A percentile compares a stretch with the other conserved stretches of the same genome.
Conservation (phyloP, 2,888 invertebrate species). For the Mimachlamys varia region DNA sequence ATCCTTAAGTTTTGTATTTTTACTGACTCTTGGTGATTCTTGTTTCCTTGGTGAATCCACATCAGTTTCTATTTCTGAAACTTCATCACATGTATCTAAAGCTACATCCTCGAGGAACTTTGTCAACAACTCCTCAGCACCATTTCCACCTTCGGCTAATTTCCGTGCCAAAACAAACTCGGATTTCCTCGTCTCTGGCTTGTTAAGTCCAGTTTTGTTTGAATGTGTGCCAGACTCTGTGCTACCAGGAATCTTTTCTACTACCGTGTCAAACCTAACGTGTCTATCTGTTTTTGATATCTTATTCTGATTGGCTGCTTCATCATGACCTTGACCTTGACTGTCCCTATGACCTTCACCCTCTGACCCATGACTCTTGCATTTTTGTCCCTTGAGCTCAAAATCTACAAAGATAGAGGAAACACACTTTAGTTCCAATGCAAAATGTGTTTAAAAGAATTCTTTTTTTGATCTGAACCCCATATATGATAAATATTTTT, state of each 20-base stretch:
- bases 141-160: neutral
- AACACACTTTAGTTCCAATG: conserved; percentile 20
- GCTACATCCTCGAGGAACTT: conserved; percentile 40
- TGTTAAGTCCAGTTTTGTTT: neutral
- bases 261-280: neutral
- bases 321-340: conserved; percentile 19
- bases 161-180: neutral
- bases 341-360: conserved; percentile 13
- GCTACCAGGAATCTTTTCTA: conserved; percentile 7
- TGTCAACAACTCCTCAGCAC: neutral
- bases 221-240: neutral
- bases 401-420: conserved; percentile 25
- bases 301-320: conserved; percentile 3
- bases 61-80: conserved; percentile 54
- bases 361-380: conserved; percentile 16
- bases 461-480: neutral
- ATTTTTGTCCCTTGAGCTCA: conserved; percentile 30
- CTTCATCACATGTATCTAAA: conserved; percentile 54
- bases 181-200: neutral
- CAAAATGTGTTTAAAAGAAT: neutral
- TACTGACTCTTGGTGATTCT: conserved; percentile 3
- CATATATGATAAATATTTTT: neutral
- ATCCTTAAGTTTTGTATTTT: conserved; percentile 4
- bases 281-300: neutral
- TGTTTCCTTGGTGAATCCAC: conserved; percentile 44